Percentiles rank a stretch among this genome's conserved stretches.
phyloP scores from a whole-genome alignment of 2,797 vertebrate species.

The Xenentodon cancila region DNA sequence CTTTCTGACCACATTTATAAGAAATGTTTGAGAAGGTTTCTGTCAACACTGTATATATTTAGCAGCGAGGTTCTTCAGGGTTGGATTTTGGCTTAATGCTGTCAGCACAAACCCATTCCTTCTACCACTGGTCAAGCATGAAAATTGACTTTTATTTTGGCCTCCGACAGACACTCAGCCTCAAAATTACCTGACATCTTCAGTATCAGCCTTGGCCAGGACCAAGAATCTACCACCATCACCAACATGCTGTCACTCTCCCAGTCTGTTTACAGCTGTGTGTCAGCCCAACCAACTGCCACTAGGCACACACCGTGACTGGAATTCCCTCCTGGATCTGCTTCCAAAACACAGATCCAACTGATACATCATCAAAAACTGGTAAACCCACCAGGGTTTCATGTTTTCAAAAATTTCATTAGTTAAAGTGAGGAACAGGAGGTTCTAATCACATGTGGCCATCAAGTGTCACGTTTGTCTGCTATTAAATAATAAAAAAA shows the following conservation, averaged over 20 bases:
- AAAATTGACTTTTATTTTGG: conserved; percentile 33
- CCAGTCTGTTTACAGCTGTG: conserved; percentile 20
- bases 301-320: conserved; percentile 25
- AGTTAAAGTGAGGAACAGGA: neutral
- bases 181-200: conserved; percentile 39
- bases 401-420: conserved; percentile 14
- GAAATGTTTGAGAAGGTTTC: conserved; percentile 10
- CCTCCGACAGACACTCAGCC: conserved; percentile 37
- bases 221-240: neutral
- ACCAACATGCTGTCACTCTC: conserved; percentile 14
- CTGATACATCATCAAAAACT: conserved; percentile 36
- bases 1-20: conserved; percentile 12
- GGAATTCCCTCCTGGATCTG: conserved; percentile 26
- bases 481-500: too few species aligned
- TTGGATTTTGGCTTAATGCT: conserved; percentile 20
- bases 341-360: conserved; percentile 38
- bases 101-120: conserved; percentile 35
- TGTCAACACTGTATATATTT: conserved; percentile 12
- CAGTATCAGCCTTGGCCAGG: conserved; percentile 9
- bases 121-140: conserved; percentile 15
- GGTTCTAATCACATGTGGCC: too few species aligned
- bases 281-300: conserved; percentile 39
- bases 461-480: too few species aligned
- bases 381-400: conserved; percentile 39
- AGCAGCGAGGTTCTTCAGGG: conserved; percentile 16